phyloP scores from a whole-genome alignment of 2,888 invertebrate species.

The Abrostola triplasia region DNA sequence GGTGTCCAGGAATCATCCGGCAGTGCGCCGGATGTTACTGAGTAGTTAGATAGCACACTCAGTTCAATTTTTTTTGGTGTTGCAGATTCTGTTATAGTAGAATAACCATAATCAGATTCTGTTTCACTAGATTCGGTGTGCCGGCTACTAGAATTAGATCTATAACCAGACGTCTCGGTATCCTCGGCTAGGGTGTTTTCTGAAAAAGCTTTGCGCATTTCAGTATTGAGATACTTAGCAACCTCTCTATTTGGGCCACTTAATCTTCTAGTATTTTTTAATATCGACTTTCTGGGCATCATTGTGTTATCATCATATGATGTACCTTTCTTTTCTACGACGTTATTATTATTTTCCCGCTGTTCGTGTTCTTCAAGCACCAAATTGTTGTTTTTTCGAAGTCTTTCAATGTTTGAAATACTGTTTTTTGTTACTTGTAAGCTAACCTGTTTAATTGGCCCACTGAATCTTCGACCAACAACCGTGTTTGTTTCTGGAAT shows the following conservation, averaged over 20 bases:
- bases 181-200: constrained; percentile 74
- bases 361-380: constrained; percentile 64
- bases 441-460: constrained; percentile 71
- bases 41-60: constrained; percentile 73
- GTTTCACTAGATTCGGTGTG: constrained; percentile 83
- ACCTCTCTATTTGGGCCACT: constrained; percentile 67
- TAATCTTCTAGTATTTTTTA: constrained; percentile 70
- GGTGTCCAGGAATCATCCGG: constrained; percentile 86
- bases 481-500: constrained; percentile 50
- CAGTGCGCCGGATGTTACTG: constrained; percentile 81
- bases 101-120: constrained; percentile 90
- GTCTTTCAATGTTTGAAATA: constrained; percentile 66
- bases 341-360: constrained; percentile 48
- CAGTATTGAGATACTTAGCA: constrained; percentile 44
- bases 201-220: constrained; percentile 46
- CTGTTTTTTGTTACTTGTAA: constrained; percentile 66
- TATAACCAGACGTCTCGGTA: constrained; percentile 88
- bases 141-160: constrained; percentile 83
- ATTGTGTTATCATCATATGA: constrained; percentile 55
- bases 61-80: constrained; percentile 88
- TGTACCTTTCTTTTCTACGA: constrained; percentile 51
- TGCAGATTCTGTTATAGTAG: constrained; percentile 89
- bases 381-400: constrained; percentile 56
- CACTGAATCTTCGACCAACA: constrained; percentile 70
- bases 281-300: constrained; percentile 77